Evolutionary conservation across 2,888 invertebrate species (phyloP).

Genomic region (Stenotaenia linearis): DNA sequence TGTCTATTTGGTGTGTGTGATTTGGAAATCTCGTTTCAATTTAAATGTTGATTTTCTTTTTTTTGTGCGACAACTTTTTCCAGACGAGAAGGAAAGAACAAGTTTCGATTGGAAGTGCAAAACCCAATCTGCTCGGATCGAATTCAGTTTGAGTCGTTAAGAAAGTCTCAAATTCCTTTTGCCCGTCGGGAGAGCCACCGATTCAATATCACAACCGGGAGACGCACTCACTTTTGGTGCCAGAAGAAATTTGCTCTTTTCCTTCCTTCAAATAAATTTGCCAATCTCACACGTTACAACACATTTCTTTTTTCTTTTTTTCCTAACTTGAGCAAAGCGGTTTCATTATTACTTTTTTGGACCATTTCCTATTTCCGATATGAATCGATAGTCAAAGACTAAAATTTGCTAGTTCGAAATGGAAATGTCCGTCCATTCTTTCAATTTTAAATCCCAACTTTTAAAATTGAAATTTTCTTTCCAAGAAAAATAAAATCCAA

Average conservation of each 20-base stretch:
- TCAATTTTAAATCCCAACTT: background rate
- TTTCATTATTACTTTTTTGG: constrained; percentile 14
- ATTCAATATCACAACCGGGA: constrained; percentile 22
- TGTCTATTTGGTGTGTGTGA: background rate
- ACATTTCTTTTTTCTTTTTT: constrained; percentile 4
- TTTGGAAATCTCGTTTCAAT: constrained; percentile 1
- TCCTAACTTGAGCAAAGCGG: constrained; percentile 6
- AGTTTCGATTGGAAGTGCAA: constrained; percentile 20
- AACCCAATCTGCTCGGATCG: constrained; percentile 23
- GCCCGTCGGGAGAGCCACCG: constrained; percentile 26
- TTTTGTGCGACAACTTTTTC: background rate
- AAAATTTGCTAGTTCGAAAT: background rate
- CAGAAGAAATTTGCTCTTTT: constrained; percentile 26
- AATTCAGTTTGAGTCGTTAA: constrained; percentile 26
- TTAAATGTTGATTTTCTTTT: constrained; percentile 2
- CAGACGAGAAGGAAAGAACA: constrained; percentile 6
- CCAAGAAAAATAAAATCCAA: background rate
- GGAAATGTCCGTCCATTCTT: background rate
- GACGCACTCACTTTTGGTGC: constrained; percentile 26
- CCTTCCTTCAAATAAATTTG: constrained; percentile 26
- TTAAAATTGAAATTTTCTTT: background rate
- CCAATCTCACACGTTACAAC: constrained; percentile 21
- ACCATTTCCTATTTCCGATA: constrained; percentile 24
- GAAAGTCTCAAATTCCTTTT: constrained; percentile 24
- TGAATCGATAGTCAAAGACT: constrained; percentile 7